These are phyloP conservation scores for Pachypsylla venusta DNA, from an alignment of 1,140 invertebrate genomes.

Conservation along the genomic window DNA sequence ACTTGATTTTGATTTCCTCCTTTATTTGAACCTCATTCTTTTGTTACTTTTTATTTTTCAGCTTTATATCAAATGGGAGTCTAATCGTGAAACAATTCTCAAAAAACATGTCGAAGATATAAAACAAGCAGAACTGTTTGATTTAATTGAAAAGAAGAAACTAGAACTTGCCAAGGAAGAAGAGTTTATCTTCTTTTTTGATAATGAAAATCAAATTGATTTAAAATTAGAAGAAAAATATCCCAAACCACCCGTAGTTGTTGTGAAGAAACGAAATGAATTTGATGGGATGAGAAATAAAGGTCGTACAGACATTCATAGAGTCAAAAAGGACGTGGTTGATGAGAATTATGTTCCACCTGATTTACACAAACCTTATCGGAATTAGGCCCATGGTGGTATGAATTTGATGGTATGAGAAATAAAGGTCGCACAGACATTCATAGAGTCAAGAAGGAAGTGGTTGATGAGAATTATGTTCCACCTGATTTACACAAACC, in stretches of 20 bases:
- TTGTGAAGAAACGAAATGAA: conserved; percentile 6
- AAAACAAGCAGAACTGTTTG: conserved; percentile 35
- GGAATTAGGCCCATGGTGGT: no score
- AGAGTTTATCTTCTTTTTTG: conserved; percentile 58
- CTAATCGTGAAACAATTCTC: conserved; percentile 31
- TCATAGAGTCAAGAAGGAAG: neutral
- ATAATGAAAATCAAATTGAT: conserved; percentile 56
- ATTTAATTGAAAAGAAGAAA: conserved; percentile 42
- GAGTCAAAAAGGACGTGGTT: neutral
- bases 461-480: conserved; percentile 4
- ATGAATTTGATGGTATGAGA: conserved; percentile 3
- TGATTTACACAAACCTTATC: neutral
- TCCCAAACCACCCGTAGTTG: neutral
- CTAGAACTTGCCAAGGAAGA: conserved; percentile 41
- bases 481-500: conserved; percentile 2
- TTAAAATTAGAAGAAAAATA: conserved; percentile 41
- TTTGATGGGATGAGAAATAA: conserved; percentile 1
- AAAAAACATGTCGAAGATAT: conserved; percentile 37
- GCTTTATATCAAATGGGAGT: conserved; percentile 42
- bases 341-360: conserved; percentile 5
- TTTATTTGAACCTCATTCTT: neutral
- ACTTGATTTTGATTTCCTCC: neutral
- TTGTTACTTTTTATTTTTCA: conserved; percentile 24
- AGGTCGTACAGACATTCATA: neutral
- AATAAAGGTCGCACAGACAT: neutral